Conservation (phyloP, 2,888 invertebrate genomes). For the Calameuta pallipes region DNA sequence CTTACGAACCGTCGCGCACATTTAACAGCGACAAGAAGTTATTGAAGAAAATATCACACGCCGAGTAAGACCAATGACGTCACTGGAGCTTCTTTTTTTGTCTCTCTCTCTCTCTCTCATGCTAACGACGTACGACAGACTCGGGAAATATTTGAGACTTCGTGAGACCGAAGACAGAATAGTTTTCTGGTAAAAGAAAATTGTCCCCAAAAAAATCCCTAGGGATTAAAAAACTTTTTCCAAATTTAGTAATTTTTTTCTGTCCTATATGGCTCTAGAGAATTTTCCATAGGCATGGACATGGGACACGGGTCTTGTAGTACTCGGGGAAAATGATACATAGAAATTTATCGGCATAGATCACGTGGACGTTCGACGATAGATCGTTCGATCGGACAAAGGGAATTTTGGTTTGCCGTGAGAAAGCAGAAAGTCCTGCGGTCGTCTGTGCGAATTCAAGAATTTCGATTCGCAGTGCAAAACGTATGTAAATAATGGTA, state of each 20-base stretch:
- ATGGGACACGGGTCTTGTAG: background rate
- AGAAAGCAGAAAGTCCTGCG: constrained; percentile 48
- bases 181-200: background rate
- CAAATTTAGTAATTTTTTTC: background rate
- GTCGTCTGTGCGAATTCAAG: constrained; percentile 16
- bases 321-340: background rate
- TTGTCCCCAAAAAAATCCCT: background rate
- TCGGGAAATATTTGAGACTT: background rate
- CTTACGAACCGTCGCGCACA: background rate
- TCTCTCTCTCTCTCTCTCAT: background rate
- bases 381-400: constrained; percentile 24
- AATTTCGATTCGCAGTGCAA: constrained; percentile 14
- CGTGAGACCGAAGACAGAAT: background rate
- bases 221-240: background rate
- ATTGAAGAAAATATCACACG: constrained; percentile 50
- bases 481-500: background rate
- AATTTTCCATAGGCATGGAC: background rate
- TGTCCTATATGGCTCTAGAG: background rate
- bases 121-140: background rate
- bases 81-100: background rate
- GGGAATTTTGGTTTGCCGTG: background rate
- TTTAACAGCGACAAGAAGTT: constrained; percentile 34
- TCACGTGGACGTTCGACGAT: background rate
- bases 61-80: constrained; percentile 28
- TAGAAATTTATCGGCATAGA: background rate